These are phyloP conservation scores for Trichacis sp. DNA, from an alignment of 2,888 invertebrate genomes.

Conservation along the genomic window DNA sequence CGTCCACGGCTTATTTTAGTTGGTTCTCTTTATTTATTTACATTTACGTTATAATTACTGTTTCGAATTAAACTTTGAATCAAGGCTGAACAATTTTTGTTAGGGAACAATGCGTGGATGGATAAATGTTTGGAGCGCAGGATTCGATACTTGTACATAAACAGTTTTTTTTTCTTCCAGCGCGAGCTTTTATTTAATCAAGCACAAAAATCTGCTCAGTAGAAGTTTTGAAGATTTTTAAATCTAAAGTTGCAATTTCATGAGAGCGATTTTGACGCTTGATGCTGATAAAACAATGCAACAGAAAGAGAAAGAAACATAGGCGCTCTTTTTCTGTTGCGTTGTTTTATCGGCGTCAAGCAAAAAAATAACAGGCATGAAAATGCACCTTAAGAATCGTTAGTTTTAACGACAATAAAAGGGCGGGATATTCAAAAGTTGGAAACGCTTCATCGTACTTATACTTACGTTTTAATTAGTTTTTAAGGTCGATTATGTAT, in stretches of 20 bases:
- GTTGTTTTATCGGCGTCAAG: no score
- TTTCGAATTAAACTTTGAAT: constrained; percentile 5
- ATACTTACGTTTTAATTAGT: constrained; percentile 52
- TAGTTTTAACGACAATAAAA: constrained; percentile 11
- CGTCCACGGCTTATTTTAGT: constrained; percentile 12
- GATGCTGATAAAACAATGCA: no score
- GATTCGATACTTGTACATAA: constrained; percentile 31
- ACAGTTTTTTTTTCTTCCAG: constrained; percentile 20
- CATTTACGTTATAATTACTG: constrained; percentile 14
- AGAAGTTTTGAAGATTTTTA: no score
- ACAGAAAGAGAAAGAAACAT: no score
- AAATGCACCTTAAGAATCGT: no score
- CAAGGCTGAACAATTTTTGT: constrained; percentile 37
- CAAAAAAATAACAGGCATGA: no score
- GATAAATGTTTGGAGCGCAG: constrained; percentile 15
- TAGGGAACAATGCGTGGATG: constrained; percentile 13
- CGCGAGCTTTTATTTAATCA: background rate
- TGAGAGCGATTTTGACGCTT: no score
- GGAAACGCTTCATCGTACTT: constrained; percentile 53
- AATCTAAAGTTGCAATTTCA: no score
- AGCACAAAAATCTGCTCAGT: constrained; percentile 36
- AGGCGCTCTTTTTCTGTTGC: no score
- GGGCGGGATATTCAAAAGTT: constrained; percentile 6
- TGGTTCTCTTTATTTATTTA: constrained; percentile 22
- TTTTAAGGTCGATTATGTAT: no score